Percentiles rank a stretch among this genome's conserved stretches.
These are phyloP conservation scores for Ciconia boyciana DNA, from an alignment of 2,113 vertebrate genomes.

Conservation along the genomic window DNA sequence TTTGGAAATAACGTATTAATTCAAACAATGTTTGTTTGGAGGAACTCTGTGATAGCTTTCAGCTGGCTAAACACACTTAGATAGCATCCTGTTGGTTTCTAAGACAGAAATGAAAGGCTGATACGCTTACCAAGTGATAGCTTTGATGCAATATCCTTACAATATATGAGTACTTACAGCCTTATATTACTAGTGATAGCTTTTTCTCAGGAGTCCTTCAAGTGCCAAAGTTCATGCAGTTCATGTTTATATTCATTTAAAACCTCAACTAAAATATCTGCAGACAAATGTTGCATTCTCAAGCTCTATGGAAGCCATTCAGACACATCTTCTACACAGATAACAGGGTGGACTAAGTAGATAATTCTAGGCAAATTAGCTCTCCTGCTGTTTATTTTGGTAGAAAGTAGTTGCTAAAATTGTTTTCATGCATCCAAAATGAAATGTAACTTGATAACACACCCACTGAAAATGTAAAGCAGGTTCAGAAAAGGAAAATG, in stretches of 20 bases:
- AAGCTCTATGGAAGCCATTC: background rate
- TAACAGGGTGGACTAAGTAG: background rate
- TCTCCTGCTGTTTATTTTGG: constrained; percentile 1
- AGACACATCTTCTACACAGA: constrained; percentile 21
- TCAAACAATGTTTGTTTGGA: constrained; percentile 60
- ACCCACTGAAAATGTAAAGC: background rate
- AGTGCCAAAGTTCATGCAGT: constrained; percentile 28
- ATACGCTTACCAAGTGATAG: background rate
- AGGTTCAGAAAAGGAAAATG: constrained; percentile 3
- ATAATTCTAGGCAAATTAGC: constrained; percentile 3
- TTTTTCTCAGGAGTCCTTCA: constrained; percentile 1
- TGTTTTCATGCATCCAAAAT: constrained; percentile 3
- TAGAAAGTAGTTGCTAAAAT: background rate
- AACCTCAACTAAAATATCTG: constrained; percentile 12
- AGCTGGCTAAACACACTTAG: constrained; percentile 62
- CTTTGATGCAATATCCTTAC: constrained; percentile 19
- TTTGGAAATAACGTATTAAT: constrained; percentile 64
- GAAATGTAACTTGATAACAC: background rate
- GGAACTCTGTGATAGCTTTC: constrained; percentile 57
- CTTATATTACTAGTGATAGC: background rate
- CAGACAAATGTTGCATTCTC: constrained; percentile 12
- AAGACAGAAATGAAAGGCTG: constrained; percentile 32
- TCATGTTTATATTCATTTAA: constrained; percentile 43
- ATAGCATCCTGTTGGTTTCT: constrained; percentile 53
- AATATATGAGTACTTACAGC: background rate